A percentile compares a stretch with the other conserved stretches of the same genome.
Evolutionary conservation across 2,888 invertebrate genomes (phyloP).

Genomic region (Notodonta ziczac): DNA sequence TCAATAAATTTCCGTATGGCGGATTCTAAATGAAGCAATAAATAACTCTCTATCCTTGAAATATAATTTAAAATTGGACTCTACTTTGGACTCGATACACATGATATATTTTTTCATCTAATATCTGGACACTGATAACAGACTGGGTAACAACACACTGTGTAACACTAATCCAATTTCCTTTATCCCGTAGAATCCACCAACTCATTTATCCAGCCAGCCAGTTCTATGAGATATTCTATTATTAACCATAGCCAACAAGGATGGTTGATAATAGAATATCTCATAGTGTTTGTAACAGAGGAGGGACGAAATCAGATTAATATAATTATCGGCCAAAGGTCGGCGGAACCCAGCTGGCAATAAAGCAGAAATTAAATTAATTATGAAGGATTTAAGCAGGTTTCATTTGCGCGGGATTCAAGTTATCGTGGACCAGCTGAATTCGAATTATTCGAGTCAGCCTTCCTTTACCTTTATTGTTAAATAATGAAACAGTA

Average conservation of each 20-base stretch:
- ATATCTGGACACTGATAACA: no score
- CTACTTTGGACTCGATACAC: no score
- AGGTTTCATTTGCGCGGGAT: conserved; percentile 22
- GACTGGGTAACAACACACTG: no score
- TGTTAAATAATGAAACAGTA: conserved; percentile 4
- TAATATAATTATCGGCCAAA: conserved; percentile 13
- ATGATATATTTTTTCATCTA: no score
- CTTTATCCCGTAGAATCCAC: background rate
- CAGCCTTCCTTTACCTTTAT: conserved; percentile 13
- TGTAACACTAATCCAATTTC: conserved; percentile 3
- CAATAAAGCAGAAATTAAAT: conserved; percentile 25
- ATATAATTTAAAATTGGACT: no score
- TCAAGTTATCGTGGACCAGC: conserved; percentile 18
- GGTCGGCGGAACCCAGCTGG: conserved; percentile 11
- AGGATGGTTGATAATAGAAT: no score
- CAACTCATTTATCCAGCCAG: conserved; percentile 1
- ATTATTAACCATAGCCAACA: background rate
- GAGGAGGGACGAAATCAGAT: conserved; percentile 8
- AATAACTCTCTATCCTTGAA: no score
- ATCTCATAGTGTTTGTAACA: background rate
- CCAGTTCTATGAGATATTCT: conserved; percentile 2
- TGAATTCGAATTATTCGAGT: conserved; percentile 26
- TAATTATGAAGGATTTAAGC: conserved; percentile 28
- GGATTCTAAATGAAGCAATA: no score
- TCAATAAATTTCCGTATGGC: no score